These are phyloP conservation scores for Pseudochromis fuscus DNA, from an alignment of 2,797 vertebrate genomes.

Conservation along the genomic window DNA sequence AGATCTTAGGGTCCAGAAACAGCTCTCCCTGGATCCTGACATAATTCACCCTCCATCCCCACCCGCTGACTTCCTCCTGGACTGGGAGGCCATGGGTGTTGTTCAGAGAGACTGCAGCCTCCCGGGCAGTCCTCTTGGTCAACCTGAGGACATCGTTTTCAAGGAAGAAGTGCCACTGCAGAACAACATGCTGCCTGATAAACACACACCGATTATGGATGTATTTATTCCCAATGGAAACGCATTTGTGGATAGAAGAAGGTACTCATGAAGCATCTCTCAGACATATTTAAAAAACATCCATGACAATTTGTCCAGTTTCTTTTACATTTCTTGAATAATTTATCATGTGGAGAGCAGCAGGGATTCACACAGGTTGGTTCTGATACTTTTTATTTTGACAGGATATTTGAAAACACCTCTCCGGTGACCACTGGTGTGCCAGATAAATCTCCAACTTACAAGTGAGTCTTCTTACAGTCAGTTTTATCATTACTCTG, in stretches of 20 bases:
- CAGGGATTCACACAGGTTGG: slow-evolving; percentile 3
- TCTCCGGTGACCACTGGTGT: slow-evolving; percentile 35
- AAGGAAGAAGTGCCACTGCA: slow-evolving; percentile 31
- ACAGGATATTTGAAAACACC: slow-evolving; percentile 56
- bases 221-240: slow-evolving; percentile 35
- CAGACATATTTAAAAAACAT: too few species aligned
- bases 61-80: slow-evolving; percentile 61
- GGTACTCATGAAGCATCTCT: slow-evolving; percentile 58
- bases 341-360: not conserved
- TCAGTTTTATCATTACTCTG: not conserved
- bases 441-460: slow-evolving; percentile 39
- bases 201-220: slow-evolving; percentile 19
- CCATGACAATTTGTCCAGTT: slow-evolving; percentile 3
- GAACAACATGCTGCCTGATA: slow-evolving; percentile 33
- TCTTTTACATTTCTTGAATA: not conserved
- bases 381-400: slow-evolving; percentile 15
- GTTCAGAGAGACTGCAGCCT: slow-evolving; percentile 33
- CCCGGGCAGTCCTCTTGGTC: slow-evolving; percentile 26
- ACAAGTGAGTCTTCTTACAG: slow-evolving; percentile 56
- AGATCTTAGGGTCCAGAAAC: slow-evolving; percentile 27
- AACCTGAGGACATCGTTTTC: slow-evolving; percentile 18
- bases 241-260: slow-evolving; percentile 38
- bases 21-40: slow-evolving; percentile 46
- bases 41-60: slow-evolving; percentile 68
- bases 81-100: slow-evolving; percentile 85